These are phyloP conservation scores for Onychostoma macrolepis DNA, from an alignment of 2,113 vertebrate species.

Conservation along the genomic window DNA sequence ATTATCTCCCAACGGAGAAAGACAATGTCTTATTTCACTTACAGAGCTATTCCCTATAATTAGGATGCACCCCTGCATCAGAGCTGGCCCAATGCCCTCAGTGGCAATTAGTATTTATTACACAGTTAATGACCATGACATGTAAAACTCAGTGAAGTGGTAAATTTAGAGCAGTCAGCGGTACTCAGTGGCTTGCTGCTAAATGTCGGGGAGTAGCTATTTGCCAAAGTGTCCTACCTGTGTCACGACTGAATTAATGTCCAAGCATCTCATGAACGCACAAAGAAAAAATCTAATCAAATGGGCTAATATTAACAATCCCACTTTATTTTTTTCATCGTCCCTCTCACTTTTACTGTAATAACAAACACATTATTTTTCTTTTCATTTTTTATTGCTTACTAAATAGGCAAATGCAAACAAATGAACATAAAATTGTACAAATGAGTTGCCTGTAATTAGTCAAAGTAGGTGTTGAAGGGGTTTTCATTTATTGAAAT, in stretches of 20 bases:
- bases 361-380: not conserved
- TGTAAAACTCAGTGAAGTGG: constrained; percentile 60
- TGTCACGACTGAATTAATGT: not conserved
- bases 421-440: not conserved
- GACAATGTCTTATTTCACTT: constrained; percentile 58
- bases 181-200: constrained; percentile 49
- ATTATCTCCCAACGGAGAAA: constrained; percentile 53
- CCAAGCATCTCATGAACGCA: not conserved
- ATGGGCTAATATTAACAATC: not conserved
- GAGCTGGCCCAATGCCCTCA: constrained; percentile 50
- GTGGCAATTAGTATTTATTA: constrained; percentile 66
- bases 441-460: not conserved
- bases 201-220: constrained; percentile 20
- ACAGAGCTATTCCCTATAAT: constrained; percentile 54
- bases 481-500: constrained; percentile 92
- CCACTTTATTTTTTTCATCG: not conserved
- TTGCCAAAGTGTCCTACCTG: constrained; percentile 37
- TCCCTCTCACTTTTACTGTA: not conserved
- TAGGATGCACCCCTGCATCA: constrained; percentile 48
- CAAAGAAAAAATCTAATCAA: not conserved
- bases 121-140: constrained; percentile 60
- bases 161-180: constrained; percentile 58
- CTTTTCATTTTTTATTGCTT: not conserved
- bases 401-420: not conserved
- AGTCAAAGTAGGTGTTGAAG: constrained; percentile 81